A percentile compares a stretch with the other conserved stretches of the same genome.
These are phyloP conservation scores for Bos javanicus DNA, from an alignment of 2,113 vertebrate species.

Conservation along the genomic window DNA sequence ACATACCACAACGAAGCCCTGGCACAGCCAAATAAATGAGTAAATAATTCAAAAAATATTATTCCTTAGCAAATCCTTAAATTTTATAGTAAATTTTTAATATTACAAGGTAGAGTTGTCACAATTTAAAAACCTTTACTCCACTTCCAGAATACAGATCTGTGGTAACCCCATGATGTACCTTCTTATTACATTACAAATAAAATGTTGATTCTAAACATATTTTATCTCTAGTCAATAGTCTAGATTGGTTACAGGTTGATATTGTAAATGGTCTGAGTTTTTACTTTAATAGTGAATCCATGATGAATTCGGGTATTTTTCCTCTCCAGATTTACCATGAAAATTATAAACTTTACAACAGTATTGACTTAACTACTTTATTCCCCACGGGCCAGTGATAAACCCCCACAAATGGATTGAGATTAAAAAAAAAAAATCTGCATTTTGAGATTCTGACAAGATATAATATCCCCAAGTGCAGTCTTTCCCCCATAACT, in stretches of 20 bases:
- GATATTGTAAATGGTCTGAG: background rate
- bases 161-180: background rate
- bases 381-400: background rate
- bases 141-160: background rate
- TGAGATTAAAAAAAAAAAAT: background rate
- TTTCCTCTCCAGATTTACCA: background rate
- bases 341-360: background rate
- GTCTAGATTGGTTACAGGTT: background rate
- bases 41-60: background rate
- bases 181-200: background rate
- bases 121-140: slow-evolving; percentile 14
- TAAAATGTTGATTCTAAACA: background rate
- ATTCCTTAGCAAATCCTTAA: background rate
- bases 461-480: background rate
- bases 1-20: background rate
- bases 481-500: slow-evolving; percentile 20
- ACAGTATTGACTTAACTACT: background rate
- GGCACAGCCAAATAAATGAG: background rate
- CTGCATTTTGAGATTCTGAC: background rate
- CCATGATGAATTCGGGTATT: background rate
- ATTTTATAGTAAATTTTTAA: background rate
- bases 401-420: background rate
- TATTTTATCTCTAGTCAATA: background rate
- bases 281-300: slow-evolving; percentile 2
- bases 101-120: background rate